Base-by-base conservation (phyloP, 2,888 invertebrate species). In the Carpatolechia fugitivella region DNA sequence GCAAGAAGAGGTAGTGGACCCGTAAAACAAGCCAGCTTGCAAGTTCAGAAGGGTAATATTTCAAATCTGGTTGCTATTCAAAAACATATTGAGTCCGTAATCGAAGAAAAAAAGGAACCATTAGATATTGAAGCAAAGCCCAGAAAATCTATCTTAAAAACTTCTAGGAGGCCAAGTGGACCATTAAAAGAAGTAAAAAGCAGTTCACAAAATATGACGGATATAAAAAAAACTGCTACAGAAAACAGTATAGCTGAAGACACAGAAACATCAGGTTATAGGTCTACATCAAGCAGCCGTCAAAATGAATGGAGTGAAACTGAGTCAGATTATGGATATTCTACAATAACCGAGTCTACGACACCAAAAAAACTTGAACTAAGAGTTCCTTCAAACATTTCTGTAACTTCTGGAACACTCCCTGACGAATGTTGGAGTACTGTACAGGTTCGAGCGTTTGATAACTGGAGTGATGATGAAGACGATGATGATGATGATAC, bases 291-390 rank as follows among this genome's bases (percentile, higher is more conserved):
- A 7, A 85, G 89, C 60, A 84, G 86, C 63, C 80, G 85, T 14
- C 82, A 82, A 52, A 80, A 81, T 56, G 87, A 87, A 66, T 80
- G 74, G 1, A 90, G 88, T 72, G 91, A 90, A 65, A 85, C 84
- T n/a, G 92, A 92, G 64, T 92, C 92, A 14, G 93, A 93, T 64
- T 92, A 92, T 64, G 92, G 91, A 18, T 94, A 94, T 71, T 88
- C 92, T 0, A 93, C 92, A 8, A 92, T 94, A 56, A 92, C 92
- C 1, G 87, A 91, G 56, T 78, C 91, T 35, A 91, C 92, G 52
- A 93, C 92, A 1, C 93, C 92, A 18, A 91, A 91, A 66, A 91
- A 90, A 50, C 67, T 94, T 16, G 82, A 85, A 67, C 75, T 91
- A 14, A 85, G 83, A 56, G 65, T 81, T 56, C 76, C 77, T 57